Evolutionary conservation across 2,888 invertebrate species (phyloP), one percentile per base, ranked within the genome.

Genomic region (Drosophila cyrtoloma): DNA sequence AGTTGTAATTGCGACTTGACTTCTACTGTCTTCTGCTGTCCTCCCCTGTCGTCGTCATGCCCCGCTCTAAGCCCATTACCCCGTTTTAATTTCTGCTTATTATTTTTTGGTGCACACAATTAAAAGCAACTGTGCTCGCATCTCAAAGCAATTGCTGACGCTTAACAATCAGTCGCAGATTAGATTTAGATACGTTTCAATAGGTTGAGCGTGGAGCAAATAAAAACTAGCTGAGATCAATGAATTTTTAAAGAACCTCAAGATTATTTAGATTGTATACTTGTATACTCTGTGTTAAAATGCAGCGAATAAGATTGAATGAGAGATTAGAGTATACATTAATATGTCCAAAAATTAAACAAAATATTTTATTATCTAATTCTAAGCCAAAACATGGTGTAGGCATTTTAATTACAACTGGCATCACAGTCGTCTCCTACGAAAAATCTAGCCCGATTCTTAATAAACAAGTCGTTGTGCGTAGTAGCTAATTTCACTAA

Each of bases 1-100:
- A 71, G 57, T 79, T 86, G 81, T 87, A 87, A 87, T 87, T 81
- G 87, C 67, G 71, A 61, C 59, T 62, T 71, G 79, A 80, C 80
- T 79, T 79, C 60, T 51, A 58, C 65, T 67, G 56, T 69, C 74
- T 74, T 56, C 28, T 28, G 7, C 26, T 16, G 5, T 5, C 68
- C 71, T 69, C 53, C 39, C 57, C 58, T 69, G 52, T 68, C 71
- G 72, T 58, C 55, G 0, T 22, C 26, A 22, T 37, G 35, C 16
- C 44, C 16, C 32, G 19, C 19, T n/a, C 47, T 26, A 30, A 30
- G 42, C 44, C 52, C 58, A 78, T 82, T 75, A 75, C 71, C 39
- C 37, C 63, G 56, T 77, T 79, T 81, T 76, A 63, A 80, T 76
- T 75, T 82, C 42, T 70, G 63, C 68, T 58, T 67, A 68, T 75